Percentiles rank a stretch among this genome's conserved stretches.
Evolutionary conservation across 2,888 invertebrate genomes (phyloP).

Genomic region (Ochlodes sylvanus): DNA sequence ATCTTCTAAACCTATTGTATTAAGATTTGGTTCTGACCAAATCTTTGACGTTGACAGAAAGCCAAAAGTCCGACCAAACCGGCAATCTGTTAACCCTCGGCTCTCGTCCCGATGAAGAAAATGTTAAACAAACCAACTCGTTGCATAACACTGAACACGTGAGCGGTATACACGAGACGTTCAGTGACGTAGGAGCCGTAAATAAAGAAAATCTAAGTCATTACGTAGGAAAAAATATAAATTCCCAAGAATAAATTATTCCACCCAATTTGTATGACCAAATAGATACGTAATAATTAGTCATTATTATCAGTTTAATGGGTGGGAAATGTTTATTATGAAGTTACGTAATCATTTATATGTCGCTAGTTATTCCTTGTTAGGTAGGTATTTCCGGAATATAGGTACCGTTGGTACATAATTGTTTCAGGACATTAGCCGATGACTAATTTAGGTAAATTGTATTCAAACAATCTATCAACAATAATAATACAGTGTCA

Average conservation of each 20-base stretch:
- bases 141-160: background rate
- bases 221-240: background rate
- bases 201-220: background rate
- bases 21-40: no score
- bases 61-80: no score
- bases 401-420: background rate
- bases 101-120: no score
- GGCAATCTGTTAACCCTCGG: no score
- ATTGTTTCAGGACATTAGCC: background rate
- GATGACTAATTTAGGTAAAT: background rate
- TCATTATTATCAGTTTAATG: no score
- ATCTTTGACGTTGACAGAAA: no score
- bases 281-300: background rate
- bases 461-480: background rate
- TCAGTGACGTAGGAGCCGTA: background rate
- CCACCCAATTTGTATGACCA: background rate
- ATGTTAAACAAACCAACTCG: background rate
- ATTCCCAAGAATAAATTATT: slow-evolving; percentile 1
- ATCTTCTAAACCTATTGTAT: no score
- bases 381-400: background rate
- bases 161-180: background rate
- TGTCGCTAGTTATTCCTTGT: background rate
- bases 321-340: slow-evolving; percentile 1
- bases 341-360: no score
- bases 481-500: background rate